Percentiles rank a stretch among this genome's conserved stretches.
Evolutionary conservation across 2,888 invertebrate genomes (phyloP).

Genomic region (Pandemis heparana): DNA sequence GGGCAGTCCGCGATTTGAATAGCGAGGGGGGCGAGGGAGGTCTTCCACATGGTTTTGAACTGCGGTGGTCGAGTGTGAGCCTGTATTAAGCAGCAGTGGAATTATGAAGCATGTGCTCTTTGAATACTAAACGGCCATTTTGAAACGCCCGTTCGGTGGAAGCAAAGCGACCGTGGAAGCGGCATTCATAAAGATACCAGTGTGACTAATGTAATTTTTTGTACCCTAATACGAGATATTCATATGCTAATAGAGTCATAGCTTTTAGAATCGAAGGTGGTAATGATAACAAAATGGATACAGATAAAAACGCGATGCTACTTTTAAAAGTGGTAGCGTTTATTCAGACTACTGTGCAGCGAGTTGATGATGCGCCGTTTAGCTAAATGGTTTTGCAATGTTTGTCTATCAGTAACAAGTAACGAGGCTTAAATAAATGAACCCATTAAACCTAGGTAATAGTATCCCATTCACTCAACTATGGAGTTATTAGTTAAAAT

Average conservation of each 20-base stretch:
- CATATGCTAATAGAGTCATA: constrained; percentile 68
- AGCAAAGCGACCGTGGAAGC: constrained; percentile 55
- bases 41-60: constrained; percentile 61
- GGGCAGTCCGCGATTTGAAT: constrained; percentile 48
- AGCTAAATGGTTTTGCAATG: constrained; percentile 37
- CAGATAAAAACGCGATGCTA: constrained; percentile 23
- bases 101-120: constrained; percentile 81
- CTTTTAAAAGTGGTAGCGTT: constrained; percentile 31
- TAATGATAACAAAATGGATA: constrained; percentile 43
- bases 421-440: constrained; percentile 33
- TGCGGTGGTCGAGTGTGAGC: constrained; percentile 75
- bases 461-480: not conserved
- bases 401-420: constrained; percentile 33
- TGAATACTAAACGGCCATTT: constrained; percentile 79
- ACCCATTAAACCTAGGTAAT: constrained; percentile 27
- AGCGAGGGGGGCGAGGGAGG: constrained; percentile 51
- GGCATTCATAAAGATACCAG: constrained; percentile 60
- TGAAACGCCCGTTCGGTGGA: constrained; percentile 65
- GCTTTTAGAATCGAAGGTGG: constrained; percentile 43
- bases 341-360: constrained; percentile 33
- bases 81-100: constrained; percentile 80
- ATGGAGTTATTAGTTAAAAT: constrained; percentile 19
- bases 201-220: constrained; percentile 65
- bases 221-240: constrained; percentile 52
- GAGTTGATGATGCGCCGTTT: constrained; percentile 40